phyloP scores from a whole-genome alignment of 2,797 vertebrate genomes.

The Catharus ustulatus region DNA sequence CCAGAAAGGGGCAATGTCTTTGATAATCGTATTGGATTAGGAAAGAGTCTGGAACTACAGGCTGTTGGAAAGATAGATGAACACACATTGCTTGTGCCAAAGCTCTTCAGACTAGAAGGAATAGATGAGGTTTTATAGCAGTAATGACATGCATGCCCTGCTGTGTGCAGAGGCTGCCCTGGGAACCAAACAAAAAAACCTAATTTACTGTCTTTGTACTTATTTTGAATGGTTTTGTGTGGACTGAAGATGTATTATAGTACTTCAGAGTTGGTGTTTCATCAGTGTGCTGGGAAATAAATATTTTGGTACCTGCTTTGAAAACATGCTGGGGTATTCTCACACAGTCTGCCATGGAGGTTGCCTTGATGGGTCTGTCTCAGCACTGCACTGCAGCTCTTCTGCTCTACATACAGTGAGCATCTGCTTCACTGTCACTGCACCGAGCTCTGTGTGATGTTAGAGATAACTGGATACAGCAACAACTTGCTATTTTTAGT shows the following conservation, averaged over 20 bases:
- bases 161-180: constrained; percentile 1
- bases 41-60: neutral
- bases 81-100: neutral
- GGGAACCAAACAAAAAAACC: constrained; percentile 7
- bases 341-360: rapidly evolving
- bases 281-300: neutral
- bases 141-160: constrained; percentile 29
- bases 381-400: neutral
- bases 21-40: neutral
- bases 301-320: neutral
- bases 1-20: neutral
- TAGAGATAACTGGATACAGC: neutral
- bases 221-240: neutral
- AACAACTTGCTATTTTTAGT: neutral
- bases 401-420: neutral
- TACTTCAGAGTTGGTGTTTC: neutral
- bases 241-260: neutral
- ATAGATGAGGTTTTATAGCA: neutral
- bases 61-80: neutral
- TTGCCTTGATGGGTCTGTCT: neutral
- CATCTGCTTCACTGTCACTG: neutral
- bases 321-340: neutral
- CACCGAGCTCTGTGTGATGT: neutral
- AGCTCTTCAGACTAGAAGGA: neutral
- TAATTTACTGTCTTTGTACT: constrained; percentile 28